Conservation (phyloP, 1,140 invertebrate species). For the Diabrotica undecimpunctata region DNA sequence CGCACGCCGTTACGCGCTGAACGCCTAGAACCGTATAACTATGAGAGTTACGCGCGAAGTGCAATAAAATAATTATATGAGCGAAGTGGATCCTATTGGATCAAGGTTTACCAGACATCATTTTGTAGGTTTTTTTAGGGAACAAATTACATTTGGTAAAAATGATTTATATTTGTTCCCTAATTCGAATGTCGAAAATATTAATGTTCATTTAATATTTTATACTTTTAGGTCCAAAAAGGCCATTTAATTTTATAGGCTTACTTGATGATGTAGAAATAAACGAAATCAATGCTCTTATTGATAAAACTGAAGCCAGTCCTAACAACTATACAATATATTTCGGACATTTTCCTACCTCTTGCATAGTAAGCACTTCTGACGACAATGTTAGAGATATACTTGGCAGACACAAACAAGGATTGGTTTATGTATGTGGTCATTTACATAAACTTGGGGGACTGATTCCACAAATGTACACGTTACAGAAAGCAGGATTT, state of each 20-base stretch:
- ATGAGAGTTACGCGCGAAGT: too few species aligned
- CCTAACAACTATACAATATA: conserved; percentile 66
- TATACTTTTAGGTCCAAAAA: conserved; percentile 55
- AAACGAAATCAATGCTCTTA: conserved; percentile 52
- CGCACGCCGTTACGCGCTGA: too few species aligned
- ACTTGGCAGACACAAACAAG: conserved; percentile 52
- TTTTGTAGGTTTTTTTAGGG: too few species aligned
- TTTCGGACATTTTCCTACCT: conserved; percentile 94
- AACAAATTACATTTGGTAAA: too few species aligned
- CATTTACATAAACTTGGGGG: conserved; percentile 85
- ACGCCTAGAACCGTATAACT: too few species aligned
- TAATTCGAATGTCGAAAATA: too few species aligned
- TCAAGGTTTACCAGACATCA: too few species aligned
- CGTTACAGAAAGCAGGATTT: conserved; percentile 76
- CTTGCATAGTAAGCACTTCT: conserved; percentile 70
- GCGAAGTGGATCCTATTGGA: too few species aligned
- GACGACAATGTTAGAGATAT: conserved; percentile 56
- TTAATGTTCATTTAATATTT: too few species aligned
- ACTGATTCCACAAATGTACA: conserved; percentile 80
- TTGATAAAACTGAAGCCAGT: conserved; percentile 48
- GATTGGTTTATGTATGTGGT: conserved; percentile 82
- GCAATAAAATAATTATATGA: too few species aligned
- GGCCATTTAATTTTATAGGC: conserved; percentile 93
- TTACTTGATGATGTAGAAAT: conserved; percentile 61
- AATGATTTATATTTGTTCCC: too few species aligned